These are phyloP conservation scores for Uria aalge DNA, from an alignment of 2,113 vertebrate species.

Conservation along the genomic window DNA sequence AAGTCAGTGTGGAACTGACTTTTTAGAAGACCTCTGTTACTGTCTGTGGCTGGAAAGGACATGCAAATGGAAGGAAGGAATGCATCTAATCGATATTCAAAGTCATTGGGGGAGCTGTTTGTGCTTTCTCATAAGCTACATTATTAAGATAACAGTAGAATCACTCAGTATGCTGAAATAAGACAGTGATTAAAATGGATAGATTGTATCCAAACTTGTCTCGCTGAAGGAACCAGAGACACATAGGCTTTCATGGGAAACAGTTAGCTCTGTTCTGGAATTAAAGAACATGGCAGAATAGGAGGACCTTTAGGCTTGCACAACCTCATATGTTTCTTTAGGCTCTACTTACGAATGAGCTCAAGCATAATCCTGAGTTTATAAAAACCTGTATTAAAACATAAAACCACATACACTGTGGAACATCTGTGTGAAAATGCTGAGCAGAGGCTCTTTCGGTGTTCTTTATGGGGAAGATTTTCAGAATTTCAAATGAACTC, in stretches of 20 bases:
- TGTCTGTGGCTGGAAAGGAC: background rate
- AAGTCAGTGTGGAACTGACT: fast-evolving
- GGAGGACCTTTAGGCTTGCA: background rate
- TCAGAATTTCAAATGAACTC: background rate
- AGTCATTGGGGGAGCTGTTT: background rate
- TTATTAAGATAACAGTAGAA: background rate
- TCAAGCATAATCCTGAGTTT: background rate
- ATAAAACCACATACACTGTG: fast-evolving
- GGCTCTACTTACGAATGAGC: background rate
- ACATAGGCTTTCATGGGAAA: background rate
- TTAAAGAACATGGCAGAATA: background rate
- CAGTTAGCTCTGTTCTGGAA: background rate
- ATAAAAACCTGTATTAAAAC: background rate
- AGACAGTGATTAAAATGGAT: background rate
- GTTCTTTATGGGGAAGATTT: background rate
- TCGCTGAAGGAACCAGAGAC: background rate
- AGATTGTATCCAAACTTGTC: background rate
- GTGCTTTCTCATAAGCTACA: background rate
- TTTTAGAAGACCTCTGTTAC: background rate
- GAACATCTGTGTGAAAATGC: background rate
- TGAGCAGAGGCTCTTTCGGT: background rate
- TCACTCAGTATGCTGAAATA: background rate
- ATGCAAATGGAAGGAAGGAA: background rate
- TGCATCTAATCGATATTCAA: background rate
- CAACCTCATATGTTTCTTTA: fast-evolving